Percentiles rank a stretch among this genome's conserved stretches.
These are phyloP conservation scores for Melopsittacus undulatus DNA, from an alignment of 2,797 vertebrate genomes.

Conservation along the genomic window DNA sequence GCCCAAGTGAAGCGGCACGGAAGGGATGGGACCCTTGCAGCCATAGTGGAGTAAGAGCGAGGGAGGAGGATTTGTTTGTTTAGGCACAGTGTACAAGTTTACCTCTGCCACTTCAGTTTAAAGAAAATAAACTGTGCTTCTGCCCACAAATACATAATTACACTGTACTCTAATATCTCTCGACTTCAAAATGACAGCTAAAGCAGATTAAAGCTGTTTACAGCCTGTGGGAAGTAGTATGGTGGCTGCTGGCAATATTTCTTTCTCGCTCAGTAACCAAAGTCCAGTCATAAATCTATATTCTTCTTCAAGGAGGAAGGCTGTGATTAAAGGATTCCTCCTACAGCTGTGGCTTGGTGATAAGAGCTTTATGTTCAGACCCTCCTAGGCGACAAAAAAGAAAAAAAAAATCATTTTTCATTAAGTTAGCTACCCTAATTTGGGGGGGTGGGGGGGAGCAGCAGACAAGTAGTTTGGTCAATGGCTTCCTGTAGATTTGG, in stretches of 20 bases:
- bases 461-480: conserved; percentile 45
- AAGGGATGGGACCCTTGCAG: neutral
- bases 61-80: conserved; percentile 33
- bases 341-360: conserved; percentile 75
- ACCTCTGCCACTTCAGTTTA: conserved; percentile 26
- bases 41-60: neutral
- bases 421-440: conserved; percentile 65
- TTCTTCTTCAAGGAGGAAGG: conserved; percentile 76
- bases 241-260: conserved; percentile 63
- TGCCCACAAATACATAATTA: conserved; percentile 69
- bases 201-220: conserved; percentile 73
- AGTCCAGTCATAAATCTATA: conserved; percentile 72
- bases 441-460: neutral
- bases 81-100: conserved; percentile 5
- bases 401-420: conserved; percentile 64
- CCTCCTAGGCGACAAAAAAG: conserved; percentile 62
- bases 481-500: conserved; percentile 42
- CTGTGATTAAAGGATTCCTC: conserved; percentile 76
- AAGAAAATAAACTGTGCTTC: conserved; percentile 65
- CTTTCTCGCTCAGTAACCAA: conserved; percentile 69
- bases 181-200: conserved; percentile 70
- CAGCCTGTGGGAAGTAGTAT: conserved; percentile 64
- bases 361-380: conserved; percentile 75
- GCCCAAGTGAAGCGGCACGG: neutral
- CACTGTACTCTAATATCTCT: conserved; percentile 69